Evolutionary conservation across 1,140 invertebrate species (phyloP).

Genomic region (Drosophila pallidifrons): DNA sequence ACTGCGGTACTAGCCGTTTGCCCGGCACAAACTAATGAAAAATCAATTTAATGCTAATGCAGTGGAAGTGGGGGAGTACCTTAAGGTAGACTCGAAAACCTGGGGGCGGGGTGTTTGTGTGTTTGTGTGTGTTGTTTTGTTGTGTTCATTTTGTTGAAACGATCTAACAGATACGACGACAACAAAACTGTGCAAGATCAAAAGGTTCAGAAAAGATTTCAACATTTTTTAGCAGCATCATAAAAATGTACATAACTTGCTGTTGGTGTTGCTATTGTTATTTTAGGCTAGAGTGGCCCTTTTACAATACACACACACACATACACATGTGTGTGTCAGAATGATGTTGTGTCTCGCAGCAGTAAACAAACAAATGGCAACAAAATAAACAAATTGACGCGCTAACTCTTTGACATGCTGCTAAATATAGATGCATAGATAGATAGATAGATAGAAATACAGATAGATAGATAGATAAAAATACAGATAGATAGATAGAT

Average conservation of each 20-base stretch:
- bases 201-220: slow-evolving; percentile 43
- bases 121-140: slow-evolving; percentile 17
- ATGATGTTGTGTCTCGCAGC: slow-evolving; percentile 29
- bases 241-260: slow-evolving; percentile 52
- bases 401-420: slow-evolving; percentile 48
- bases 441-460: slow-evolving; percentile 13
- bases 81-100: not conserved
- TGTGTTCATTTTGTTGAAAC: slow-evolving; percentile 9
- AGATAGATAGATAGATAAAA: slow-evolving; percentile 14
- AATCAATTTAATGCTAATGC: slow-evolving; percentile 67
- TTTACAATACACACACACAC: slow-evolving; percentile 39
- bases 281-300: slow-evolving; percentile 58
- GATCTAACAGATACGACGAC: slow-evolving; percentile 56
- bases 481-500: not conserved
- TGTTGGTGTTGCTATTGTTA: slow-evolving; percentile 46
- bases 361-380: slow-evolving; percentile 63
- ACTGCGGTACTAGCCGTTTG: slow-evolving; percentile 39
- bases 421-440: slow-evolving; percentile 30
- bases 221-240: slow-evolving; percentile 57
- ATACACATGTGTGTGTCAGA: slow-evolving; percentile 19
- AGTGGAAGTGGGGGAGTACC: slow-evolving; percentile 23
- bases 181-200: slow-evolving; percentile 53
- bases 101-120: slow-evolving; percentile 21
- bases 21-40: slow-evolving; percentile 60
- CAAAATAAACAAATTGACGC: slow-evolving; percentile 59